These are phyloP conservation scores for Actinia tenebrosa DNA, from an alignment of 64 coral and sea anemone species.

Conservation along the genomic window DNA sequence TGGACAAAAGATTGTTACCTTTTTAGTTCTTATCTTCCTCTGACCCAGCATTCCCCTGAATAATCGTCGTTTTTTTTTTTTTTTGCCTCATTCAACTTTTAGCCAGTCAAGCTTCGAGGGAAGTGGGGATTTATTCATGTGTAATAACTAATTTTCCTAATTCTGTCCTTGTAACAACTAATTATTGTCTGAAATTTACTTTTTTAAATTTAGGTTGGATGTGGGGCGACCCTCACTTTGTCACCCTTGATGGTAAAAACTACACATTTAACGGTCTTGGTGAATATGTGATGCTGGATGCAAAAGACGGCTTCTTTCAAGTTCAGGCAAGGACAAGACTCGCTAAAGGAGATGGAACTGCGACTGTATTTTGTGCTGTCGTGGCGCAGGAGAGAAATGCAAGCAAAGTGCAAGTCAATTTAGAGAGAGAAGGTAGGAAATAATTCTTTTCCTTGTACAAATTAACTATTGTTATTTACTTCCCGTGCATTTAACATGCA, in stretches of 20 bases:
- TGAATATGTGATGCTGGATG: constrained; percentile 37
- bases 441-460: too few relatives aligned
- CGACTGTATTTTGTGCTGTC: constrained; percentile 35
- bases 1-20: too few relatives aligned
- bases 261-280: constrained; percentile 51
- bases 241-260: constrained; percentile 45
- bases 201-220: constrained; percentile 38
- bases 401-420: constrained; percentile 26
- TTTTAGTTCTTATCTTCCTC: too few relatives aligned
- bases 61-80: too few relatives aligned
- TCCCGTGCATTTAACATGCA: neutral
- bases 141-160: too few relatives aligned
- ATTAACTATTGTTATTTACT: too few relatives aligned
- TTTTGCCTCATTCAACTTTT: too few relatives aligned
- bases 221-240: constrained; percentile 54
- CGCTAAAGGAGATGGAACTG: constrained; percentile 44
- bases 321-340: constrained; percentile 44
- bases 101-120: too few relatives aligned
- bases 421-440: constrained; percentile 1
- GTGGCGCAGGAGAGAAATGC: constrained; percentile 35
- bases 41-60: too few relatives aligned
- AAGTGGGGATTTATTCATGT: too few relatives aligned
- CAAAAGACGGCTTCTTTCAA: constrained; percentile 17
- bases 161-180: too few relatives aligned
- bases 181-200: too few relatives aligned